Evolutionary conservation across 2,113 vertebrate genomes (phyloP), one percentile per base, ranked within the genome.

Genomic region (Neopipo cinnamomea): DNA sequence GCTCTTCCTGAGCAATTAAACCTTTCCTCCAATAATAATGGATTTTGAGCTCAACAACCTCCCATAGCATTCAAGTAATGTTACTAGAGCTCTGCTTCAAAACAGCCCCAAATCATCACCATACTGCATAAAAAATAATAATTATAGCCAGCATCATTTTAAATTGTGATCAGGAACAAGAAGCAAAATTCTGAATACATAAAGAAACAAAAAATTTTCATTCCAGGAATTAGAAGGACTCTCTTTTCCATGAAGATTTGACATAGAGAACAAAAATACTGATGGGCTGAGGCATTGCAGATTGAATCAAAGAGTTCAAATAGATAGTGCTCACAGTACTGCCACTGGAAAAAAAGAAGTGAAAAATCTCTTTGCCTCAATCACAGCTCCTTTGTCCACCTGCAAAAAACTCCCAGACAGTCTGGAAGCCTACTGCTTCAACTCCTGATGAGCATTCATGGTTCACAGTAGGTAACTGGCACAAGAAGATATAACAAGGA

Each of bases 341-440:
- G 67, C 61, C 76, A 90, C 63, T 24, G 22, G 78, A 46, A 88
- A 46, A 42, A 90, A 85, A 65, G 44, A 19, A 91, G 65, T 8
- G 47, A 68, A 72, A 72, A 95, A 91, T 83, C 63, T 63, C 85
- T 96, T 71, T 71, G 47, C 91, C 61, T 90, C 75, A 96, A 95
- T 97, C 95, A 96, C 68, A 71, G 88, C 72, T 96, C 91, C 78
- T 97, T 96, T 97, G 96, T 96, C 88, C 95, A 96, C 79, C 63
- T 78, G 65, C 42, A 94, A 33, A 91, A 86, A 95, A 93, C 82
- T 63, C 82, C 61, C 61, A 95, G 75, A 80, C 9, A 72, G 65
- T 41, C 50, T 71, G 68, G 85, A 95, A 81, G 85, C 82, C 90
- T 67, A 91, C 49, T 53, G 84, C 85, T 93, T 77, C 76, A 83